phyloP scores from a whole-genome alignment of 1,140 invertebrate genomes.

The Brachionus plicatilis region DNA sequence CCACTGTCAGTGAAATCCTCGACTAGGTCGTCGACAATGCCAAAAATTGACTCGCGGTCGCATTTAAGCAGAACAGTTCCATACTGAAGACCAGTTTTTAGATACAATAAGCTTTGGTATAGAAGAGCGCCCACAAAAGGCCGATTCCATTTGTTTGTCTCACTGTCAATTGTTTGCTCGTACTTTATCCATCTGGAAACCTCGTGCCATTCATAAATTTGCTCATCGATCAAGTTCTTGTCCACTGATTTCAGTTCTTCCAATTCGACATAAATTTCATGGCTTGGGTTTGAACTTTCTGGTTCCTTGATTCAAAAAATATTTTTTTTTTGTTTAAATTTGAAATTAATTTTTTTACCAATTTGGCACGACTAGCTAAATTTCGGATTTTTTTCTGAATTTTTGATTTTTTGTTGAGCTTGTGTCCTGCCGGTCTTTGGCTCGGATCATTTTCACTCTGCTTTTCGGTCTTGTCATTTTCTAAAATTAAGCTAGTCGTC shows the following conservation, averaged over 20 bases:
- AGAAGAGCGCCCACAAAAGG: constrained; percentile 9
- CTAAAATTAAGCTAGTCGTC: not conserved
- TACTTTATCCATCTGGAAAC: constrained; percentile 40
- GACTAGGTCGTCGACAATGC: constrained; percentile 19
- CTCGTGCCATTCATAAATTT: constrained; percentile 26
- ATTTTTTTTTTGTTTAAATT: not conserved
- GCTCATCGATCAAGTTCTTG: not conserved
- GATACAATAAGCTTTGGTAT: constrained; percentile 24
- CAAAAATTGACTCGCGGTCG: not conserved
- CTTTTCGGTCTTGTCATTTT: not conserved
- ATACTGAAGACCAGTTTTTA: constrained; percentile 32
- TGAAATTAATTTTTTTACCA: not conserved
- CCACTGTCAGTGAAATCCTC: constrained; percentile 17
- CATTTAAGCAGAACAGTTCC: constrained; percentile 29
- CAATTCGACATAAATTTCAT: constrained; percentile 30
- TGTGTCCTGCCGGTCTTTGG: not conserved
- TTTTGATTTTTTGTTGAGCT: not conserved
- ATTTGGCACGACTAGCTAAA: constrained; percentile 1
- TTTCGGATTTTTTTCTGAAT: constrained; percentile 15
- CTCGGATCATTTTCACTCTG: not conserved
- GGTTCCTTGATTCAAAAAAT: not conserved
- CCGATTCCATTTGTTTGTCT: constrained; percentile 29
- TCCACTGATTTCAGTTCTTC: constrained; percentile 2
- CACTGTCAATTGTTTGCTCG: constrained; percentile 15
- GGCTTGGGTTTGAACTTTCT: not conserved